Evolutionary conservation across 1,140 invertebrate species (phyloP), one percentile per base, ranked within the genome.

Genomic region (Anthonomus grandis): DNA sequence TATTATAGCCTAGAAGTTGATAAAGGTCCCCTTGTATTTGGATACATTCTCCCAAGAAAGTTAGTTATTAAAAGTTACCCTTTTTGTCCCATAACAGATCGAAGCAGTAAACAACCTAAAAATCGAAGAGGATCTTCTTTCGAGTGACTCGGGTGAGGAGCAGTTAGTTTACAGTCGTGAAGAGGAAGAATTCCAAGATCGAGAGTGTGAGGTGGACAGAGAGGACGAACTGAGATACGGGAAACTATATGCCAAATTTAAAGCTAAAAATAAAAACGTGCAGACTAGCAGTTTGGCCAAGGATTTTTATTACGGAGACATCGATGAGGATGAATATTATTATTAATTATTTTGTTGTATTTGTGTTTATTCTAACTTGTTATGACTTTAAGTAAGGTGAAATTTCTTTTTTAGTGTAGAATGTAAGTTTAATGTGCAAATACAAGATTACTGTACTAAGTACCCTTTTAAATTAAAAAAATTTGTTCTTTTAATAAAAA

Each of bases 231-330:
- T 78, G 17, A 63, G 66, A 34, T 78, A 76, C 67, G 81, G 81
- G 3, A 71, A 75, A 50, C 69, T 70, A 47, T 83, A 81, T 66
- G 79, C 79, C n/a, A 76, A 69, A 34, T 83, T 80, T 48, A 82
- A 78, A 67, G 73, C 74, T 4, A 74, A 64, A 50, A 48, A 73
- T 44, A 68, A 71, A 21, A 66, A 75, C 42, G 62, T 72, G 1
- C 57, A 64, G 4, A 63, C 50, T 13, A 49, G 15, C 34, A 45
- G 54, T 27, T 44, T 51, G 21, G 56, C 64, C 50, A 44, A 60
- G 13, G 58, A 67, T 61, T 60, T 64, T 25, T 68, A 65, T 58
- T 64, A 64, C 57, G 64, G 63, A 23, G 65, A 69, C 53, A 65
- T 64, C 38, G 66, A 65, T 62, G 58, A 66, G 45, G 52, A 64